phyloP scores from a whole-genome alignment of 2,888 invertebrate genomes.

The Eilema depressum region DNA sequence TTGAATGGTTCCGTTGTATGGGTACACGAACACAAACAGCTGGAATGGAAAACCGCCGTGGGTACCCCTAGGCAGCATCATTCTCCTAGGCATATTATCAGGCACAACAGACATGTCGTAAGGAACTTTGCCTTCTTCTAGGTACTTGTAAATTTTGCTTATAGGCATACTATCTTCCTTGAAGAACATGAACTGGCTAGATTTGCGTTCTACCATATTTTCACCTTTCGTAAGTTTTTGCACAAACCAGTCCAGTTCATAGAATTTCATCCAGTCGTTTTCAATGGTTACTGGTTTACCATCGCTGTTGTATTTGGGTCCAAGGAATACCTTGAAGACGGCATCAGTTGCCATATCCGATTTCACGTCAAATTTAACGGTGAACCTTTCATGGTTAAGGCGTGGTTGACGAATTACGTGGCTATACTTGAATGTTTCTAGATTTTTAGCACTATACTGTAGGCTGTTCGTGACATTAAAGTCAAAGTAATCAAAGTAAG shows the following conservation, averaged over 20 bases:
- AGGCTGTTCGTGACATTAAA: conserved; percentile 87
- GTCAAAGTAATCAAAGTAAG: conserved; percentile 90
- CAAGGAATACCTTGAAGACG: conserved; percentile 89
- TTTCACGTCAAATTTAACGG: conserved; percentile 86
- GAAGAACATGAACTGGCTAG: conserved; percentile 88
- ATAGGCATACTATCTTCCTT: conserved; percentile 88
- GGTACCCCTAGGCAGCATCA: conserved; percentile 91
- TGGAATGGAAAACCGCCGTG: conserved; percentile 89
- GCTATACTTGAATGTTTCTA: conserved; percentile 66
- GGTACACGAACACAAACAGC: conserved; percentile 88
- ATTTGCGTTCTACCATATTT: conserved; percentile 89
- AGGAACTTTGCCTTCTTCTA: conserved; percentile 84
- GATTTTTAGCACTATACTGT: conserved; percentile 63
- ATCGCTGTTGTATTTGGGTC: conserved; percentile 89
- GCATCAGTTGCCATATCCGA: conserved; percentile 87
- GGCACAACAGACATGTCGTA: conserved; percentile 83
- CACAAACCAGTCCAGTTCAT: conserved; percentile 88
- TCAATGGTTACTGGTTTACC: conserved; percentile 83
- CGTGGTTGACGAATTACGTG: conserved; percentile 89
- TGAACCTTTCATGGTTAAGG: conserved; percentile 90
- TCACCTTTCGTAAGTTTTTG: conserved; percentile 87
- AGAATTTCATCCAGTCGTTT: conserved; percentile 87
- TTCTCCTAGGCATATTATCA: conserved; percentile 89
- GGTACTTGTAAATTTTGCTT: conserved; percentile 86
- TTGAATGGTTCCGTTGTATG: conserved; percentile 77